These are phyloP conservation scores for Thera britannica DNA, from an alignment of 2,888 invertebrate species.

Conservation along the genomic window DNA sequence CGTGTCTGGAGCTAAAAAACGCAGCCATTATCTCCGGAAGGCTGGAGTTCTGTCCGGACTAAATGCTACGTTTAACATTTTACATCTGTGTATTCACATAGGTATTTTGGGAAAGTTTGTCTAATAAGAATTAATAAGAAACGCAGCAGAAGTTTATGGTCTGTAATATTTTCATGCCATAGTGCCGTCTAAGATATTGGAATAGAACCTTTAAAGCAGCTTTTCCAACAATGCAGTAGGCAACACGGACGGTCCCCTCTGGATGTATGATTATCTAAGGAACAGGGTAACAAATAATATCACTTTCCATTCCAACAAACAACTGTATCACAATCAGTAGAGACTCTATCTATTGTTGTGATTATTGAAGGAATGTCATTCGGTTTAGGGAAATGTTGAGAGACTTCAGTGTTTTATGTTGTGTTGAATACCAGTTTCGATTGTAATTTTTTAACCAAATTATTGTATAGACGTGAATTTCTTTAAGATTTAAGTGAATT, in stretches of 20 bases:
- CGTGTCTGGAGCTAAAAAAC: conserved; percentile 79
- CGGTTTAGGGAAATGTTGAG: conserved; percentile 26
- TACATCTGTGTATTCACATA: conserved; percentile 81
- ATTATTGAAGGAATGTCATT: conserved; percentile 26
- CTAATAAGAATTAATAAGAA: conserved; percentile 82
- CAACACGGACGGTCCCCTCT: conserved; percentile 83
- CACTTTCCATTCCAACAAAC: conserved; percentile 69
- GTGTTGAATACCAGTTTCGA: conserved; percentile 22
- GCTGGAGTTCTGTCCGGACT: conserved; percentile 67
- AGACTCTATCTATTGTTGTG: conserved; percentile 34
- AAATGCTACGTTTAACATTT: conserved; percentile 72
- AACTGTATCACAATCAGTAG: conserved; percentile 43
- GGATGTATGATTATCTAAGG: conserved; percentile 82
- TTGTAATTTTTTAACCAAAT: conserved; percentile 2
- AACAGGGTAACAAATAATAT: conserved; percentile 82
- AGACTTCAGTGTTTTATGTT: conserved; percentile 39
- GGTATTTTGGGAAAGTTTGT: conserved; percentile 72
- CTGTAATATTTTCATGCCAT: conserved; percentile 84
- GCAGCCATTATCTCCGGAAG: conserved; percentile 75
- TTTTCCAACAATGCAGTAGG: conserved; percentile 84
- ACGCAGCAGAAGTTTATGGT: conserved; percentile 83
- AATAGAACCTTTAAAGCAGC: conserved; percentile 84
- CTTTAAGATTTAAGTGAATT: conserved; percentile 16
- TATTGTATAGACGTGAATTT: conserved; percentile 9
- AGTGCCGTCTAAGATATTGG: conserved; percentile 84